Conservation (phyloP, 2,797 vertebrate genomes). For the Euthynnus affinis region DNA sequence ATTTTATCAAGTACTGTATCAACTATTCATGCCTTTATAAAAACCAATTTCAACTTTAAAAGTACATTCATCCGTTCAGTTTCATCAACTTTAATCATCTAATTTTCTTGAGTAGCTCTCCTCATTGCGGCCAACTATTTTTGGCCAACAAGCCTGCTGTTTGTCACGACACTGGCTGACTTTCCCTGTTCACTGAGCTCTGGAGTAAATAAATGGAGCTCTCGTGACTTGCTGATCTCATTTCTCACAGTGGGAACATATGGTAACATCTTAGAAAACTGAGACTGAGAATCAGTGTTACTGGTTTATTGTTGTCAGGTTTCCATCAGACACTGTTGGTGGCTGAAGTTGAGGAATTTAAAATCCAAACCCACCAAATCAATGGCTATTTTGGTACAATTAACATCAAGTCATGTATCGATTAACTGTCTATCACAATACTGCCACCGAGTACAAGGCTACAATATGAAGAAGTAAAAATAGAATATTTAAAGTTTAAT, state of each 20-base stretch:
- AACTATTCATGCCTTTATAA: neutral
- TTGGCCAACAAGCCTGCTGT: conserved; percentile 28
- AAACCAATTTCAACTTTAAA: neutral
- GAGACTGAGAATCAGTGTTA: neutral
- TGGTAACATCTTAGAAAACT: conserved; percentile 38
- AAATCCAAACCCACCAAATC: conserved; percentile 26
- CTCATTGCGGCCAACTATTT: conserved; percentile 22
- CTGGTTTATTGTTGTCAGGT: neutral
- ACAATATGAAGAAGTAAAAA: conserved; percentile 9
- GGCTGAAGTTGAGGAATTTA: conserved; percentile 15
- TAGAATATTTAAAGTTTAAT: neutral
- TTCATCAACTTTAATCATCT: conserved; percentile 29
- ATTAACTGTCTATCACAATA: conserved; percentile 26
- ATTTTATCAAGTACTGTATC: conserved; percentile 22
- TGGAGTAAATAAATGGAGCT: conserved; percentile 43
- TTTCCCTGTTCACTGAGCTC: conserved; percentile 32
- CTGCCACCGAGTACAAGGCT: conserved; percentile 1
- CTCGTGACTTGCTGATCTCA: conserved; percentile 33
- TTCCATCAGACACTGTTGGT: neutral
- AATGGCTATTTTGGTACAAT: conserved; percentile 55
- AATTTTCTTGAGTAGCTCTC: neutral
- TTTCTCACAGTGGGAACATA: conserved; percentile 55
- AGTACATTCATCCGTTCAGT: conserved; percentile 18
- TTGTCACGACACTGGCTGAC: conserved; percentile 32
- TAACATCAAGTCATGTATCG: conserved; percentile 41